Conservation (phyloP, 2,113 vertebrate genomes). For the Chloroceryle aenea region DNA sequence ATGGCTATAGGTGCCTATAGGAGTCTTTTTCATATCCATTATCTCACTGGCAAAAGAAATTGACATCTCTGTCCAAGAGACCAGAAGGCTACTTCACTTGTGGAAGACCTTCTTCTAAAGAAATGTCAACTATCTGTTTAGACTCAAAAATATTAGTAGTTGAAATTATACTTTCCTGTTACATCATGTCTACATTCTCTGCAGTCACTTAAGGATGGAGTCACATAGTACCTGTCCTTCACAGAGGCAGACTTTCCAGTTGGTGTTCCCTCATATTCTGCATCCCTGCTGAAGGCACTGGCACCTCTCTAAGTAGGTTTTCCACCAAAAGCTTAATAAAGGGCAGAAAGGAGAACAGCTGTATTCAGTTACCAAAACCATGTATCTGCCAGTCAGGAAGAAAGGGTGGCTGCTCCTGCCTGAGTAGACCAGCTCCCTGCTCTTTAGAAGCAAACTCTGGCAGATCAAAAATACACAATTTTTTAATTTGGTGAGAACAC, state of each 20-base stretch:
- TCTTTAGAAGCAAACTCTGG: background rate
- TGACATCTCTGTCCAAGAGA: background rate
- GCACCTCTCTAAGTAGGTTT: background rate
- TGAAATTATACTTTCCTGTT: background rate
- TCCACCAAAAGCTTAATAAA: conserved; percentile 11
- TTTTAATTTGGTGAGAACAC: background rate
- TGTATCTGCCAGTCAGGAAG: background rate
- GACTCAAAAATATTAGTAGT: background rate
- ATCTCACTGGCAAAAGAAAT: background rate
- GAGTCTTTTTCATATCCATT: background rate
- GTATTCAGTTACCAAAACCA: conserved; percentile 11
- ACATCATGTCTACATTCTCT: background rate
- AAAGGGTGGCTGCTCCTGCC: conserved; percentile 6
- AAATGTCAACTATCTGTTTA: background rate
- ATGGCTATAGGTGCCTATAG: background rate
- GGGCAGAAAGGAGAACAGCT: background rate
- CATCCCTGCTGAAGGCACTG: background rate
- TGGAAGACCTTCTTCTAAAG: background rate
- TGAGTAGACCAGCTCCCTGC: background rate
- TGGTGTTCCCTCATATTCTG: background rate
- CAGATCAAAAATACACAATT: background rate
- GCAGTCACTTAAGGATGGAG: background rate
- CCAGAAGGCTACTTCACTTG: background rate
- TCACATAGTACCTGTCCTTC: background rate
- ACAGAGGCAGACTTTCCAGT: background rate